These are phyloP conservation scores for Arvicanthis niloticus DNA, from an alignment of 2,113 vertebrate genomes.

Conservation along the genomic window DNA sequence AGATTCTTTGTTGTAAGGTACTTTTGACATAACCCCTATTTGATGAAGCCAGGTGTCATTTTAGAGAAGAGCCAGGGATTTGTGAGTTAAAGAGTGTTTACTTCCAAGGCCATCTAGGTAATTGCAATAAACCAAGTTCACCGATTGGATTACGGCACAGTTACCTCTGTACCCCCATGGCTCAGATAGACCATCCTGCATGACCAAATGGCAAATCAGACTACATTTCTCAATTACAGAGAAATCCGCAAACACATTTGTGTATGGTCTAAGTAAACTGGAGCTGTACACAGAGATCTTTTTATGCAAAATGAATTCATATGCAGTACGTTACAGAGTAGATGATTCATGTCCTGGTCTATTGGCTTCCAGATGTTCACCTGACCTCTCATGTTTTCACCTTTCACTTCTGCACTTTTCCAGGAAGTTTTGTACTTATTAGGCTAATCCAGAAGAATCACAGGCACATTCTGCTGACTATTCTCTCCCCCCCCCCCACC, in stretches of 20 bases:
- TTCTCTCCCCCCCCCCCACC: too few relatives aligned
- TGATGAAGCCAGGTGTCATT: not conserved
- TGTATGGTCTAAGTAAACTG: not conserved
- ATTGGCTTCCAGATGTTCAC: not conserved
- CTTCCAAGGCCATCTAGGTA: not conserved
- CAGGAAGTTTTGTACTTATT: not conserved
- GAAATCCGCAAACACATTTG: not conserved
- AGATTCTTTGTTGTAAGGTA: not conserved
- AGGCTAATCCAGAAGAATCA: not conserved
- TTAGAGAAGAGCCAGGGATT: not conserved
- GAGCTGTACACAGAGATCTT: not conserved
- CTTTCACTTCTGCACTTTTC: not conserved
- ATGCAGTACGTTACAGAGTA: not conserved
- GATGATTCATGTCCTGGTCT: not conserved
- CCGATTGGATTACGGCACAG: not conserved
- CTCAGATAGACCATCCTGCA: not conserved
- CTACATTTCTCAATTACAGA: constrained; percentile 8
- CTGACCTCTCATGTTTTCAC: too few relatives aligned
- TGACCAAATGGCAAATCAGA: not conserved
- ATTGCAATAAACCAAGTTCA: not conserved
- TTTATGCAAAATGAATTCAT: not conserved
- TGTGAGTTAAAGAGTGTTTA: not conserved
- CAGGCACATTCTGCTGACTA: not conserved
- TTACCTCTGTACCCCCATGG: not conserved
- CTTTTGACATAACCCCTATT: too few relatives aligned